Base-by-base conservation (phyloP, 2,797 vertebrate species). In the Eupleurogrammus muticus region DNA sequence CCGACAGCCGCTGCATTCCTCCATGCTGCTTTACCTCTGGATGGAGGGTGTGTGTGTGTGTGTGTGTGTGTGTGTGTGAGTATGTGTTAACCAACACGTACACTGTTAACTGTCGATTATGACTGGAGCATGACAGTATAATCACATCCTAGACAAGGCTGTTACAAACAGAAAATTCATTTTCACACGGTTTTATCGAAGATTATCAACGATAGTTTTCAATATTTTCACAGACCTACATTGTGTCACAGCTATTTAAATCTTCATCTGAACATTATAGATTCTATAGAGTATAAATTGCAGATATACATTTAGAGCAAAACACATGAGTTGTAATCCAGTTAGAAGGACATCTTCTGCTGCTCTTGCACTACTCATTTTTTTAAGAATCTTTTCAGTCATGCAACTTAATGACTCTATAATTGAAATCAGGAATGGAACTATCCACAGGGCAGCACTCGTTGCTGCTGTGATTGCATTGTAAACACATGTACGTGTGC, bases 1-100 rank as follows among this genome's bases (percentile, higher is more conserved):
- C 73, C 35, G 52, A 46, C 61, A 24, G 76, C 62, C 63, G 2
- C 66, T 49, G 70, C 87, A 90, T 90, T 90, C 84, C 79, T 83
- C 62, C 57, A 1, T 35, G 21, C 79, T 75, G 77, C 81, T 86
- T 76, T 77, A 66, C 79, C 72, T 83, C 84, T 65, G 80, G 77
- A 83, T 77, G 72, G 59, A 73, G 60, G 2, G 10, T 2, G 10
- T 4, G 7, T 5, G 63, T 11, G 70, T n/a, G n/a, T n/a, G n/a
- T n/a, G n/a, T n/a, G n/a, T n/a, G 34, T 74, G 59, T 53, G 21
- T 28, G 28, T 28, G 6, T 28, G 28, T 28, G 62, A 21, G 69
- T 7, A 67, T 11, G 56, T 62, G 36, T 19, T 49, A 16, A 17
- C 57, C 58, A 54, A 73, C 79, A 70, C 16, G 55, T 66, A 63